phyloP scores from a whole-genome alignment of 2,113 vertebrate species.

The Corapipo altera region DNA sequence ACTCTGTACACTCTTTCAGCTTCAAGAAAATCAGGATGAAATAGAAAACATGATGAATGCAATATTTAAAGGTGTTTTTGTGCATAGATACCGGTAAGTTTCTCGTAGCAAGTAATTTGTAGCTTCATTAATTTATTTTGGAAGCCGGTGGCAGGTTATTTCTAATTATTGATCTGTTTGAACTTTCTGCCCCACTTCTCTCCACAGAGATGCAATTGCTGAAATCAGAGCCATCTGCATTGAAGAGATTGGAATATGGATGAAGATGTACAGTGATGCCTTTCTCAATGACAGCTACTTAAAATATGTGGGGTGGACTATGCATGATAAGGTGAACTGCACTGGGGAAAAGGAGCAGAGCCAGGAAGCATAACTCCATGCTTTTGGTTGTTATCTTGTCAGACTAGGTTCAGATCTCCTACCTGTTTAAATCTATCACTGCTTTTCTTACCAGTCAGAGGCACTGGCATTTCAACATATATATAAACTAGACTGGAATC shows the following conservation, averaged over 20 bases:
- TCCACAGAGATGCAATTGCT: conserved; percentile 92
- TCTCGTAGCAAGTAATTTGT: not conserved
- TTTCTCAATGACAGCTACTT: conserved; percentile 99
- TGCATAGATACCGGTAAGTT: conserved; percentile 96
- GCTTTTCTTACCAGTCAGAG: not conserved
- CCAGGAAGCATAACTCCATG: not conserved
- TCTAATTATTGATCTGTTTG: not conserved
- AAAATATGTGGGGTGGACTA: conserved; percentile 99
- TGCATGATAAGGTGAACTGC: conserved; percentile 93
- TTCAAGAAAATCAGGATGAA: conserved; percentile 99
- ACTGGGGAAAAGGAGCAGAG: not conserved
- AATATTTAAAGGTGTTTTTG: conserved; percentile 99
- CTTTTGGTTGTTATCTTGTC: not conserved
- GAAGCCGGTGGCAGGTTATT: not conserved
- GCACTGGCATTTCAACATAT: not conserved
- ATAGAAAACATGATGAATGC: conserved; percentile 99
- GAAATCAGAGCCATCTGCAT: conserved; percentile 98
- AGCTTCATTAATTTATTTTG: not conserved
- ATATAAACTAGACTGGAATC: not conserved
- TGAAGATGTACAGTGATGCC: conserved; percentile 99
- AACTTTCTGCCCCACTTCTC: not conserved
- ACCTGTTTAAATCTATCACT: not conserved
- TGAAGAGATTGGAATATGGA: conserved; percentile 99
- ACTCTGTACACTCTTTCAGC: conserved; percentile 78
- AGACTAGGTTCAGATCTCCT: not conserved